These are phyloP conservation scores for Calidris pugnax DNA, from an alignment of 2,113 vertebrate genomes.

Conservation along the genomic window DNA sequence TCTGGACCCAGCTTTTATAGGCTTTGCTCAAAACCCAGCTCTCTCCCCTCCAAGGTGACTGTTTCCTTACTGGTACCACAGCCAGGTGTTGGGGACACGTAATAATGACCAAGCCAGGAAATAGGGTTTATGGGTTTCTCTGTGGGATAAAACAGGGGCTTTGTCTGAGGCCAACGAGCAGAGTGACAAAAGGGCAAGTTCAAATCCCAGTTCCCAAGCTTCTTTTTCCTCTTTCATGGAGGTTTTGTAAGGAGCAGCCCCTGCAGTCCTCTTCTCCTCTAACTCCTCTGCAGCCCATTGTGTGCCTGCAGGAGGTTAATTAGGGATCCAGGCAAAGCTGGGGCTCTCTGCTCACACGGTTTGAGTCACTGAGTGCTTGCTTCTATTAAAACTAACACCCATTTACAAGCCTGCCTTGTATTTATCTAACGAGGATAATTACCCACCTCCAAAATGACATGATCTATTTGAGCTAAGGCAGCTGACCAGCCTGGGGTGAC, in stretches of 20 bases:
- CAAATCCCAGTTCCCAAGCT: accelerated
- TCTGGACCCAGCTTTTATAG: neutral
- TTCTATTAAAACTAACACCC: neutral
- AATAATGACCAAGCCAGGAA: neutral
- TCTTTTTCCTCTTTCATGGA: neutral
- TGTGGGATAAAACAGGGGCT: neutral
- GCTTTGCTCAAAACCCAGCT: neutral
- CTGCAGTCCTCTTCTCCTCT: neutral
- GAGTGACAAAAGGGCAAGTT: neutral
- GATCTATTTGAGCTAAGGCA: neutral
- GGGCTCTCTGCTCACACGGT: neutral
- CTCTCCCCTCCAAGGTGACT: accelerated
- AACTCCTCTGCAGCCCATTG: neutral
- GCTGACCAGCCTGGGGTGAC: accelerated
- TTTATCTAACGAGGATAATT: neutral
- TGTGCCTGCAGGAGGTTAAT: neutral
- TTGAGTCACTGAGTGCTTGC: neutral
- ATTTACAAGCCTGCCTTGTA: neutral
- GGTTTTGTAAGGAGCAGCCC: neutral
- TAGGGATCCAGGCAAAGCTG: neutral
- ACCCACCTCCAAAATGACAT: accelerated
- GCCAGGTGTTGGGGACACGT: accelerated
- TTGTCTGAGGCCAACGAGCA: neutral
- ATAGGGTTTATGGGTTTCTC: accelerated
- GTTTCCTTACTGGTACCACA: accelerated